These are phyloP conservation scores for Aphidius colemani DNA, from an alignment of 2,888 invertebrate genomes.

Conservation along the genomic window DNA sequence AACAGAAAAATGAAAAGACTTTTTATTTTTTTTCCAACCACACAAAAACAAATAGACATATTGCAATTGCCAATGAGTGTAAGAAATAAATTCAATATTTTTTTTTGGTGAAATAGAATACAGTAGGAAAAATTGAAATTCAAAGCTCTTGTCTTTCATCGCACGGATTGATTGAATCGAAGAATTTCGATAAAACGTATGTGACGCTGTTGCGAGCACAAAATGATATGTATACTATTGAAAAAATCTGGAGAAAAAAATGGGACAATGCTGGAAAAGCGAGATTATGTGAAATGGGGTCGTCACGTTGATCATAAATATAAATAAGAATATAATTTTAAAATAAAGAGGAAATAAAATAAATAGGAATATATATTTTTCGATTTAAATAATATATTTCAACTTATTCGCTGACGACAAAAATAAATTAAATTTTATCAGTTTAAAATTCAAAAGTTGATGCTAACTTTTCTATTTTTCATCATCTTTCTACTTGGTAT, in stretches of 20 bases:
- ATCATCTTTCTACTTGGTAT: too few relatives aligned
- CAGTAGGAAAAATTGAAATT: conserved; percentile 30
- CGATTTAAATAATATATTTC: too few relatives aligned
- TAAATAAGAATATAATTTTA: neutral
- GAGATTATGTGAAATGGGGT: conserved; percentile 15
- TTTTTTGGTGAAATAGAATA: neutral
- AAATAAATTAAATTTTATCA: neutral
- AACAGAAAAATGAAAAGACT: too few relatives aligned
- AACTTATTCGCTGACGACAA: neutral
- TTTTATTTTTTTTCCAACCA: conserved; percentile 15
- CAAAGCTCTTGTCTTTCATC: conserved; percentile 34
- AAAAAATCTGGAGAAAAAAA: neutral
- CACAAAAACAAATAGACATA: conserved; percentile 21
- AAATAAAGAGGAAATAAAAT: neutral
- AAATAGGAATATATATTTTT: neutral
- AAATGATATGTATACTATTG: too few relatives aligned
- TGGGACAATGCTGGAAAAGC: neutral
- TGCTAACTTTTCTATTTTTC: neutral
- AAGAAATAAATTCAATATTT: neutral
- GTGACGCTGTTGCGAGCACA: neutral
- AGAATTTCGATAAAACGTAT: conserved; percentile 24
- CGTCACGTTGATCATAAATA: neutral
- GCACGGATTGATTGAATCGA: conserved; percentile 33
- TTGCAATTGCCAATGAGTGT: conserved; percentile 7
- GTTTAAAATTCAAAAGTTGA: neutral